These are phyloP conservation scores for Brenthis hecate DNA, from an alignment of 2,888 invertebrate genomes.

Conservation along the genomic window DNA sequence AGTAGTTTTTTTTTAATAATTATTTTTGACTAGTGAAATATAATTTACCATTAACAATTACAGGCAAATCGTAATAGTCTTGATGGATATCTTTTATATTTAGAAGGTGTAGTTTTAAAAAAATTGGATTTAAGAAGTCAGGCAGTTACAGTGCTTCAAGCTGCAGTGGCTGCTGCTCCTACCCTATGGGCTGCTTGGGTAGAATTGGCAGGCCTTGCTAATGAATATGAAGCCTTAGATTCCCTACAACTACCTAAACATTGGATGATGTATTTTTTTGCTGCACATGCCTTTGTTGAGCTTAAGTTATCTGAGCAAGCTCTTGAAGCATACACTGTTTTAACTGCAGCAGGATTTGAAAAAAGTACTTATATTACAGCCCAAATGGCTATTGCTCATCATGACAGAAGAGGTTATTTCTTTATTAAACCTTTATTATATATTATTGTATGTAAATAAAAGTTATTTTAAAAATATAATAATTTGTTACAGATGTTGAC, in stretches of 20 bases:
- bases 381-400: conserved; percentile 95
- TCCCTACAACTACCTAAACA: conserved; percentile 88
- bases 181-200: conserved; percentile 98
- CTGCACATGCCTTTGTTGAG: conserved; percentile 94
- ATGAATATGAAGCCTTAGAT: conserved; percentile 89
- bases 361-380: conserved; percentile 94
- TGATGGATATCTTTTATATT: conserved; percentile 93
- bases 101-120: conserved; percentile 95
- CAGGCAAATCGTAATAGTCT: conserved; percentile 84
- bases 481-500: conserved; percentile 88
- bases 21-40: no score
- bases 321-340: conserved; percentile 89
- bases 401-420: conserved; percentile 91
- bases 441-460: neutral
- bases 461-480: neutral
- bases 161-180: conserved; percentile 90
- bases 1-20: no score
- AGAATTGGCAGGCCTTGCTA: conserved; percentile 92
- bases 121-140: conserved; percentile 90
- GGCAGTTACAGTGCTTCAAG: conserved; percentile 90
- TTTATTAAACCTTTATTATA: neutral
- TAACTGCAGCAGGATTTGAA: conserved; percentile 91
- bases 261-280: conserved; percentile 97
- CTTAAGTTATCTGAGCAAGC: conserved; percentile 95
- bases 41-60: conserved; percentile 39